These are phyloP conservation scores for Dasypus novemcinctus DNA, from an alignment of 2,113 vertebrate genomes.

Conservation along the genomic window DNA sequence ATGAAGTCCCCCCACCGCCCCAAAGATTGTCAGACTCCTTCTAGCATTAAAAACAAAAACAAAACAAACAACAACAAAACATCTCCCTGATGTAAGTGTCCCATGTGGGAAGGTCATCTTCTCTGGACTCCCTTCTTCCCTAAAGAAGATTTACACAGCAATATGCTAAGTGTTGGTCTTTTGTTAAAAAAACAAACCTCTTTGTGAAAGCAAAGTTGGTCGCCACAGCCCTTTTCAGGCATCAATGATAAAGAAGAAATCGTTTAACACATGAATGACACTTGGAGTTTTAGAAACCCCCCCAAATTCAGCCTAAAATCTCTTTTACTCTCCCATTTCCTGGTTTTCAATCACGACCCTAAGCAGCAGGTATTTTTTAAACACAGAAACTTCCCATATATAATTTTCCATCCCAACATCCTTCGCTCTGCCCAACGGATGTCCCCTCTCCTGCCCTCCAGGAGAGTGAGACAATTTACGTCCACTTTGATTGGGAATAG, in stretches of 20 bases:
- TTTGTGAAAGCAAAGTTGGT: constrained; percentile 4
- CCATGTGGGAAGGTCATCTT: neutral
- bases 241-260: neutral
- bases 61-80: neutral
- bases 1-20: neutral
- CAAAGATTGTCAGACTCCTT: neutral
- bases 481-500: neutral
- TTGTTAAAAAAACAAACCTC: constrained; percentile 1
- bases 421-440: neutral
- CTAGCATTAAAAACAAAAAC: neutral
- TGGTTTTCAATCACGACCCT: neutral
- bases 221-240: neutral
- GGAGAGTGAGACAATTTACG: neutral
- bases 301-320: neutral
- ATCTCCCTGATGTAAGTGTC: neutral
- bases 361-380: neutral
- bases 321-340: neutral
- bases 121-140: neutral
- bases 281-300: neutral
- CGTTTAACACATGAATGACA: neutral
- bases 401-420: neutral
- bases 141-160: neutral
- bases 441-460: neutral
- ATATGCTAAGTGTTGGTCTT: neutral
- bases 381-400: neutral